phyloP scores from a whole-genome alignment of 2,797 vertebrate species.

The Varecia variegata region DNA sequence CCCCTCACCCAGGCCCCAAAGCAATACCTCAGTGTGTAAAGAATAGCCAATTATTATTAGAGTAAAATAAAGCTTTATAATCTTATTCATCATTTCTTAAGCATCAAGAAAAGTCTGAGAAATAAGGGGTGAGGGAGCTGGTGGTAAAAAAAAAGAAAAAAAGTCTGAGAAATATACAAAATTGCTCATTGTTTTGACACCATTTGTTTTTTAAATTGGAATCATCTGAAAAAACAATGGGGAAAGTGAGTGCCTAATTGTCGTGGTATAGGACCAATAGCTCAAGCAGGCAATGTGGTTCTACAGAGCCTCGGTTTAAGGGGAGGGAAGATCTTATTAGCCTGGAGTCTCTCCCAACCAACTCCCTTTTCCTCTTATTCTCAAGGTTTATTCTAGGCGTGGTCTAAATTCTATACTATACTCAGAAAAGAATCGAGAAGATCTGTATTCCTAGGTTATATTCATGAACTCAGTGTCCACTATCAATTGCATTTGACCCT shows the following conservation, averaged over 20 bases:
- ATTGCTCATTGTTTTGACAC: background rate
- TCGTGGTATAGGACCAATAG: background rate
- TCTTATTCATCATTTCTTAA: slow-evolving; percentile 20
- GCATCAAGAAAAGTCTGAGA: background rate
- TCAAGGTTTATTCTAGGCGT: background rate
- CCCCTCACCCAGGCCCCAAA: background rate
- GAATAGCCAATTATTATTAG: slow-evolving; percentile 12
- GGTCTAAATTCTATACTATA: background rate
- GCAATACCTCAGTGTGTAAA: slow-evolving; percentile 20
- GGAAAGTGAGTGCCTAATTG: background rate
- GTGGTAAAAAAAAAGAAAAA: background rate
- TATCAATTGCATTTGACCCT: background rate
- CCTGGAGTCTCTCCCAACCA: background rate
- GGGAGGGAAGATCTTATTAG: background rate
- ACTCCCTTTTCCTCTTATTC: background rate
- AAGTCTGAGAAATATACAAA: background rate
- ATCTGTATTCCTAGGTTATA: background rate
- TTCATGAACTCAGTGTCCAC: background rate
- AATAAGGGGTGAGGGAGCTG: background rate
- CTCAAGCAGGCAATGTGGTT: background rate
- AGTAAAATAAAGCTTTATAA: slow-evolving; percentile 28
- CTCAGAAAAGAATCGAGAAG: background rate
- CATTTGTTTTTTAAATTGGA: background rate
- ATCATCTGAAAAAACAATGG: background rate
- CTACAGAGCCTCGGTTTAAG: background rate